A percentile compares a stretch with the other conserved stretches of the same genome.
phyloP scores from a whole-genome alignment of 2,113 vertebrate genomes.

The Gadus macrocephalus region DNA sequence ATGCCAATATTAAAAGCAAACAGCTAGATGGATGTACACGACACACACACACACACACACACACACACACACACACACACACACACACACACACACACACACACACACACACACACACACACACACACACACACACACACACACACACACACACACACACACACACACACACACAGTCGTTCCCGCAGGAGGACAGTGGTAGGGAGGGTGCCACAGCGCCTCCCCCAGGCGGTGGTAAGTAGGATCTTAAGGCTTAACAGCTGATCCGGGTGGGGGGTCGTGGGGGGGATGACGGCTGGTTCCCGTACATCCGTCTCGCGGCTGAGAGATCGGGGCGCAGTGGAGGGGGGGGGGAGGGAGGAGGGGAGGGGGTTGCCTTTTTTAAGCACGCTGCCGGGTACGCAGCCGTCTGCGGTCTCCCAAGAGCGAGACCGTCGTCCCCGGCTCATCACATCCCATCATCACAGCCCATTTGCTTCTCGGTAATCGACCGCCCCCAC shows the following conservation, averaged over 20 bases:
- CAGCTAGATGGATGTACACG: too few relatives aligned
- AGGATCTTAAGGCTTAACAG: slow-evolving; percentile 34
- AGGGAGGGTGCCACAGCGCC: background rate
- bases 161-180: background rate
- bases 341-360: too few relatives aligned
- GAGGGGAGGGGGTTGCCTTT: background rate
- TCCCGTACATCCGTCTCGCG: too few relatives aligned
- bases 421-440: slow-evolving; percentile 24
- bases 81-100: too few relatives aligned
- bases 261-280: slow-evolving; percentile 17
- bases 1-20: too few relatives aligned
- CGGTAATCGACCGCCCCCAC: background rate
- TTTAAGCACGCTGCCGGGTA: background rate
- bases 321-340: too few relatives aligned
- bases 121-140: background rate
- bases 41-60: background rate
- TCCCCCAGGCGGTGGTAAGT: slow-evolving; percentile 30
- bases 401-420: background rate
- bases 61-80: background rate
- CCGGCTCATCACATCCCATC: slow-evolving; percentile 57
- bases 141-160: background rate
- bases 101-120: too few relatives aligned
- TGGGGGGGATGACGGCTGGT: too few relatives aligned
- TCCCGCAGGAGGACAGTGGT: background rate
- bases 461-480: slow-evolving; percentile 63